A percentile compares a stretch with the other conserved stretches of the same genome.
Evolutionary conservation across 30 jellyfish, hydroid and myxozoan genomes (phyloP).

Genomic region (Cassiopea andromeda): DNA sequence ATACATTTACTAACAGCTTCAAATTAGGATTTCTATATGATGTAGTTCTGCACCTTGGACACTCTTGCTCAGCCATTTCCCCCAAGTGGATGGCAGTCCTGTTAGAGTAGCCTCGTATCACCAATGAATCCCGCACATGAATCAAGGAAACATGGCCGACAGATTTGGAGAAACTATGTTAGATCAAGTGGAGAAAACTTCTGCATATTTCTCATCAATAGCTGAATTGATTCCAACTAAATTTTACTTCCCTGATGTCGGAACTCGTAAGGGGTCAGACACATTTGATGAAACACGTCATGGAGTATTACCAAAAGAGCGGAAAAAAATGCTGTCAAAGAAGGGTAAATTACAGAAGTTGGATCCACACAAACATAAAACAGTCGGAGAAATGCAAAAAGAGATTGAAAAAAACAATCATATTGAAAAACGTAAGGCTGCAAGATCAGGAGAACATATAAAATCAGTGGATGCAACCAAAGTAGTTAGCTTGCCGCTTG

Average conservation of each 20-base stretch:
- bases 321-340: conserved; percentile 74
- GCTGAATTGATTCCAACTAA: conserved; percentile 91
- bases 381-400: conserved; percentile 79
- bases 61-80: conserved; percentile 88
- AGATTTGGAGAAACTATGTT: conserved; percentile 13
- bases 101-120: conserved; percentile 42
- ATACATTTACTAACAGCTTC: conserved; percentile 86
- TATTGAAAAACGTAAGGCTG: conserved; percentile 34
- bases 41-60: conserved; percentile 97
- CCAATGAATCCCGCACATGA: background rate
- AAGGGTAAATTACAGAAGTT: conserved; percentile 81
- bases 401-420: conserved; percentile 78
- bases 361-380: conserved; percentile 83
- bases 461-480: conserved; percentile 56
- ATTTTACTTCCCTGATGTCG: conserved; percentile 62
- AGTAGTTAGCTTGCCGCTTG: conserved; percentile 69
- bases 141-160: conserved; percentile 79
- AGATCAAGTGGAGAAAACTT: conserved; percentile 51
- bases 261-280: conserved; percentile 2
- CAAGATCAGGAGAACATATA: conserved; percentile 15
- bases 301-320: conserved; percentile 64
- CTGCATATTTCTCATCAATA: conserved; percentile 85
- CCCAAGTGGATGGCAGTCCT: background rate
- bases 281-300: background rate
- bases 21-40: conserved; percentile 88